These are phyloP conservation scores for Pundamilia nyererei DNA, from an alignment of 2,113 vertebrate genomes.

Conservation along the genomic window DNA sequence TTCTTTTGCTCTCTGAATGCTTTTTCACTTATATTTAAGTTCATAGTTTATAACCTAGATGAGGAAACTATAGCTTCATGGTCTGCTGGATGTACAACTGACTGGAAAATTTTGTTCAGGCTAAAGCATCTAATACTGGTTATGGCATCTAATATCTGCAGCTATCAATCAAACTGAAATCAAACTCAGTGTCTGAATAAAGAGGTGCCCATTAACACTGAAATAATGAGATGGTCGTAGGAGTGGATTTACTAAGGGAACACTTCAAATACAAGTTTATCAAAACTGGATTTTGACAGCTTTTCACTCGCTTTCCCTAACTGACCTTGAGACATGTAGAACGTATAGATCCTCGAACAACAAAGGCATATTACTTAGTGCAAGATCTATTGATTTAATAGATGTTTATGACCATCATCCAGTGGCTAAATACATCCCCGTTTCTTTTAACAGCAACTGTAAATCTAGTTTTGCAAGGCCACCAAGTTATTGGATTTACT, in stretches of 20 bases:
- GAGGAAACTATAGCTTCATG: background rate
- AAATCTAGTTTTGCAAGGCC: background rate
- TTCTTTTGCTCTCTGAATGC: background rate
- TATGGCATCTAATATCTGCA: background rate
- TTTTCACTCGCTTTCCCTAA: background rate
- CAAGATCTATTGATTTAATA: background rate
- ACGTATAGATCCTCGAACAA: background rate
- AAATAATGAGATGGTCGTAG: background rate
- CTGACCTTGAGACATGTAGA: background rate
- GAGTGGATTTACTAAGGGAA: background rate
- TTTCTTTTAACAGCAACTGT: background rate
- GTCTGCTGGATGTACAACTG: background rate
- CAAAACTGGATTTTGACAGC: background rate
- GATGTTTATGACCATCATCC: background rate
- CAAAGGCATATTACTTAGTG: background rate
- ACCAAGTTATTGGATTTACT: background rate
- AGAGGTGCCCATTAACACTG: background rate
- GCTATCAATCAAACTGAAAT: background rate
- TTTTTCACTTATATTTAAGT: background rate
- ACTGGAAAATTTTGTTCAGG: background rate
- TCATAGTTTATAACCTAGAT: background rate
- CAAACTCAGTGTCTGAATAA: background rate
- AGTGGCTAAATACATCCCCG: background rate
- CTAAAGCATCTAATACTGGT: background rate
- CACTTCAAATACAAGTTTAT: background rate